Evolutionary conservation across 2,888 invertebrate genomes (phyloP), one percentile per base, ranked within the genome.

Genomic region (Quadroppia sp.): DNA sequence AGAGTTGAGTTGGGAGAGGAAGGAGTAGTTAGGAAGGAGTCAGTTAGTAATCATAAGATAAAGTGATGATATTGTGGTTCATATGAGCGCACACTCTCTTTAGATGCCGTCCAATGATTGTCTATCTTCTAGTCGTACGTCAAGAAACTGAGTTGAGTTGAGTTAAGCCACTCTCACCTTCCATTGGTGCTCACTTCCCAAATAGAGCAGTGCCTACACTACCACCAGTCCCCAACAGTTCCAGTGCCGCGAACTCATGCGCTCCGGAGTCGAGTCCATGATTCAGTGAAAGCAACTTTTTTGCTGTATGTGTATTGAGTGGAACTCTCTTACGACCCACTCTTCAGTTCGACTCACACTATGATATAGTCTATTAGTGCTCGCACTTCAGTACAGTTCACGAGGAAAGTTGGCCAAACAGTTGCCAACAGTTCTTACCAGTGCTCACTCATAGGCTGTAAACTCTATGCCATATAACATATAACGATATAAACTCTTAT

Each of bases 71-170:
- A 36, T 13, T 61, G 61, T 64, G 32, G 23, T 17, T 28, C 32
- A 32, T 32, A n/a, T 28, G 59, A 61, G 42, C 40, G 67, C 67
- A 67, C 11, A 42, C 67, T 67, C 67, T 67, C 32, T 36, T 64
- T 32, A 61, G 4, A 61, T 67, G 13, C n/a, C 15, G n/a, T 23
- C 67, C 67, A 67, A 67, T 67, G 67, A 67, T 36, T 67, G 67
- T 67, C 67, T 67, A 67, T 67, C 67, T 67, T 67, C 32, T 67
- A 67, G 67, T 40, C 9, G 67, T 67, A 67, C 67, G 67, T 67
- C 67, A 67, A 67, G 36, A 67, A 67, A 67, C 32, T 67, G 15
- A 67, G 67, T 67, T 67, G 64, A 64, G 32, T 61, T 23, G 32
- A 67, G 67, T 67, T 67, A 42, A 36, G 20, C 42, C 32, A 67